phyloP scores from a whole-genome alignment of 1,140 invertebrate genomes.

The Ceratoteleas bidentatus region DNA sequence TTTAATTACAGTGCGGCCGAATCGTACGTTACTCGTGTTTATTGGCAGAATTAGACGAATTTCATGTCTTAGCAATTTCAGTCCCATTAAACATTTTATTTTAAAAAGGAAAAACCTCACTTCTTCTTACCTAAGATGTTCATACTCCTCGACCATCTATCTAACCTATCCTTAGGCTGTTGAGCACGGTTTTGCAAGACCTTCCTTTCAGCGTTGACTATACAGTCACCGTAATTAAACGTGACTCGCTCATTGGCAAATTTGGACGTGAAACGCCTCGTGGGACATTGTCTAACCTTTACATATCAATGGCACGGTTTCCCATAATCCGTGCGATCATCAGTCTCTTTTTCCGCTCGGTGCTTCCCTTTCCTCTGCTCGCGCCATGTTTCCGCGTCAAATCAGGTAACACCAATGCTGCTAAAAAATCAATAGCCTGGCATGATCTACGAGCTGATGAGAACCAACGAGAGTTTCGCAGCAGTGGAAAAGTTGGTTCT shows the following conservation, averaged over 20 bases:
- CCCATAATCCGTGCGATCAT: constrained; percentile 82
- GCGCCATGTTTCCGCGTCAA: constrained; percentile 87
- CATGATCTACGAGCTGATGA: constrained; percentile 26
- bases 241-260: constrained; percentile 83
- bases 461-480: constrained; percentile 28
- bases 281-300: constrained; percentile 86
- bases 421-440: constrained; percentile 78
- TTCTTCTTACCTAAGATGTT: background rate
- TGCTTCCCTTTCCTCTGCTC: constrained; percentile 86
- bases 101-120: no score
- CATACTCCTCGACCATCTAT: constrained; percentile 75
- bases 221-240: constrained; percentile 83
- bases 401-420: constrained; percentile 82
- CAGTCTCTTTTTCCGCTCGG: constrained; percentile 81
- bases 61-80: background rate
- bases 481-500: constrained; percentile 39
- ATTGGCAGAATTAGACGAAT: background rate
- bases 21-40: background rate
- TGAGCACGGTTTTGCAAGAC: constrained; percentile 84
- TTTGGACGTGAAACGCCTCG: constrained; percentile 69
- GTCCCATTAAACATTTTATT: no score
- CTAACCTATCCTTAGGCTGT: constrained; percentile 83
- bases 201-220: constrained; percentile 86
- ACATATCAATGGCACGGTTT: constrained; percentile 77
- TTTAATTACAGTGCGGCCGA: no score